A percentile compares a stretch with the other conserved stretches of the same genome.
phyloP scores from a whole-genome alignment of 1,140 invertebrate species.

The Dreissena rostriformis region DNA sequence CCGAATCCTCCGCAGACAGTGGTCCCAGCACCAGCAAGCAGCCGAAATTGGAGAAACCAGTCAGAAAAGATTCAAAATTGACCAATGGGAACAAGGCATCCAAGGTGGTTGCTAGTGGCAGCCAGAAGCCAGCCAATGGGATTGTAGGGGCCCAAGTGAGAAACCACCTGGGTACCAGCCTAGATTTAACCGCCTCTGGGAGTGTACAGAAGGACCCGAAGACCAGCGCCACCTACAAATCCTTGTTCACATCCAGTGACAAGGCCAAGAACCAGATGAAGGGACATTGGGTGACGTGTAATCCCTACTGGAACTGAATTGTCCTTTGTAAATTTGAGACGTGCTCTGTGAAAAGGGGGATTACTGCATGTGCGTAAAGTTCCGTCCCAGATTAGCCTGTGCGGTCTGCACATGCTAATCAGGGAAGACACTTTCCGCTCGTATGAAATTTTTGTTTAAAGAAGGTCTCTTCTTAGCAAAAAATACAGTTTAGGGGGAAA shows the following conservation, averaged over 20 bases:
- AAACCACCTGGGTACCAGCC: constrained; percentile 31
- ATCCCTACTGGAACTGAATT: constrained; percentile 84
- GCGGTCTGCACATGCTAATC: too few species aligned
- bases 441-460: too few species aligned
- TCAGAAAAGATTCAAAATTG: constrained; percentile 51
- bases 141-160: constrained; percentile 2
- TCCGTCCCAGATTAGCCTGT: too few species aligned
- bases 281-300: constrained; percentile 98
- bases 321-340: too few species aligned
- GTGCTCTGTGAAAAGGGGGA: too few species aligned
- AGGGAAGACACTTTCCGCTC: too few species aligned
- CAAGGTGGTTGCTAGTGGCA: constrained; percentile 25
- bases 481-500: too few species aligned
- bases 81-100: constrained; percentile 52
- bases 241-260: constrained; percentile 95
- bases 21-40: constrained; percentile 52
- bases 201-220: constrained; percentile 90
- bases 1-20: constrained; percentile 36
- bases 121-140: constrained; percentile 28
- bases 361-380: too few species aligned
- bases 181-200: constrained; percentile 2
- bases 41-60: constrained; percentile 37
- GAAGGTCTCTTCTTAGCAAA: too few species aligned
- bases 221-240: constrained; percentile 95
- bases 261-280: constrained; percentile 92